These are phyloP conservation scores for Nebria brevicollis DNA, from an alignment of 2,888 invertebrate species.

Conservation along the genomic window DNA sequence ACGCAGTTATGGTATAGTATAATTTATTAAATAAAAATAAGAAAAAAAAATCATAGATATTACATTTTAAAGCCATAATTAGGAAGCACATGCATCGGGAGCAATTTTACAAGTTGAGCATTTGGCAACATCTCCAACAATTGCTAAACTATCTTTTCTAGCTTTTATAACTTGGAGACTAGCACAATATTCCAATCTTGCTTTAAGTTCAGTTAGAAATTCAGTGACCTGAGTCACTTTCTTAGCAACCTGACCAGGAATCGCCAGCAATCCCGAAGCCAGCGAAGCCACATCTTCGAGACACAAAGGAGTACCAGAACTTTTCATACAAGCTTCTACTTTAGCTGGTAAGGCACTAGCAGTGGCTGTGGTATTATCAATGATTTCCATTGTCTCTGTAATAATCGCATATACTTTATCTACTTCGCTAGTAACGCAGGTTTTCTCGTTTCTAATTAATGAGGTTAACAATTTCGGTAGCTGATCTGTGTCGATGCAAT, in stretches of 20 bases:
- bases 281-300: background rate
- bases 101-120: conserved; percentile 21
- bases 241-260: conserved; percentile 10
- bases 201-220: conserved; percentile 14
- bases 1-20: no score
- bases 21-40: no score
- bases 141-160: conserved; percentile 70
- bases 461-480: background rate
- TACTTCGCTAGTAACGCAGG: conserved; percentile 24
- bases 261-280: background rate
- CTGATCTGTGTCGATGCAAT: conserved; percentile 16
- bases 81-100: no score
- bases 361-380: background rate
- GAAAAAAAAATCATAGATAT: no score
- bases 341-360: conserved; percentile 14
- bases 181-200: conserved; percentile 20
- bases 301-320: background rate
- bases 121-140: conserved; percentile 64
- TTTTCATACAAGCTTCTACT: conserved; percentile 10
- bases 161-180: conserved; percentile 65
- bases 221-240: conserved; percentile 10
- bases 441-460: background rate
- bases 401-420: conserved; percentile 17
- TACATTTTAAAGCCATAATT: no score
- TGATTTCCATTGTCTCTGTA: conserved; percentile 9